Conservation (phyloP, 2,797 vertebrate genomes). For the Euphonia xanthogaster region DNA sequence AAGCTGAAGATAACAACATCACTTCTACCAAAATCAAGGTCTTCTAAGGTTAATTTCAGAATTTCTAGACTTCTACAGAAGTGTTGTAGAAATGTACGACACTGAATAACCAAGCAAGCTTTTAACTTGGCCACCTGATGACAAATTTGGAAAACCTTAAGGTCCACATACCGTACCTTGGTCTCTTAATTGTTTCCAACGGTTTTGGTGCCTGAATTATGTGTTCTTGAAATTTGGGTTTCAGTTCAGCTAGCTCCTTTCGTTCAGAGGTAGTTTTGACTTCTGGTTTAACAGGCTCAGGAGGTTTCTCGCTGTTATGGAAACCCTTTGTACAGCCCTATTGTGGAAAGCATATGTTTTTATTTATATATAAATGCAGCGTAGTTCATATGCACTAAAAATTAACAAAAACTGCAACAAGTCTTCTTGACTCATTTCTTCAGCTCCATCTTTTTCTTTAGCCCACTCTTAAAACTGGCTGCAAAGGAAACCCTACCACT, state of each 20-base stretch:
- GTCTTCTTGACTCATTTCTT: not conserved
- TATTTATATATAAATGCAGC: not conserved
- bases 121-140: not conserved
- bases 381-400: not conserved
- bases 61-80: not conserved
- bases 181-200: slow-evolving; percentile 87
- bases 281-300: slow-evolving; percentile 93
- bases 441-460: not conserved
- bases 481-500: not conserved
- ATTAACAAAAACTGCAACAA: not conserved
- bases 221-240: slow-evolving; percentile 80
- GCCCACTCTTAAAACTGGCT: not conserved
- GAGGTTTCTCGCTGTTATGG: slow-evolving; percentile 93
- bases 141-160: not conserved
- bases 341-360: not conserved
- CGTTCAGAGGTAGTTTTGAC: slow-evolving; percentile 87
- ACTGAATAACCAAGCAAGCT: not conserved
- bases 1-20: not conserved
- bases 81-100: not conserved
- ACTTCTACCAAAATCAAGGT: not conserved
- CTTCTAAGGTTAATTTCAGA: not conserved
- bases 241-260: slow-evolving; percentile 79
- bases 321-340: slow-evolving; percentile 96
- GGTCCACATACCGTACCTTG: slow-evolving; percentile 78
- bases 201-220: slow-evolving; percentile 89